Evolutionary conservation across 2,888 invertebrate genomes (phyloP), one percentile per base, ranked within the genome.

Genomic region (Lasius fuliginosus): DNA sequence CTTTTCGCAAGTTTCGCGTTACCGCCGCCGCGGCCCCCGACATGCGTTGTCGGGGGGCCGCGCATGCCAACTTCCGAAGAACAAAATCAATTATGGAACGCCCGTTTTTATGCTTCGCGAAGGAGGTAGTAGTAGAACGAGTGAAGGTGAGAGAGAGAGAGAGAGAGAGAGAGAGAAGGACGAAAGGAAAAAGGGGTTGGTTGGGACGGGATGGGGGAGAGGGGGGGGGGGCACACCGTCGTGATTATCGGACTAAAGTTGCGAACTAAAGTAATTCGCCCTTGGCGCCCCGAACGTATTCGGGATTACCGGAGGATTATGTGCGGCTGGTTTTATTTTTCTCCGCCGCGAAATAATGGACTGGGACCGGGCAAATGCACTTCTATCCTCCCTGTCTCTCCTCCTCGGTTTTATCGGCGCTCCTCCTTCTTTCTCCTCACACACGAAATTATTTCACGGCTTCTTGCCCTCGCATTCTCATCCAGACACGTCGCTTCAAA

Each of bases 61-160:
- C 92, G 92, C 92, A 92, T 92, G 90, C 92, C 91, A 92, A 92
- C 92, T 92, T 92, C 85, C 88, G 85, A 92, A 90, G 92, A 93
- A 93, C 92, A 93, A 93, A 93, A 93, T 93, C 93, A 93, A 93
- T 93, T 93, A 93, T 93, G 92, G 87, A 93, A 92, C 92, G 90
- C 85, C 82, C 89, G 90, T 92, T 92, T 92, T 92, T 90, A 91
- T 90, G 90, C 87, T 85, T 87, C 82, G 83, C 84, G 71, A 83
- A 82, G 77, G 83, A 74, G 75, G 81, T 60, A 65, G 46, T 62
- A 84, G 81, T 60, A 65, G 46, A 65, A 84, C 46, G 65, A 56
- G 71, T 42, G 42, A 5, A 27, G 3, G 12, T 11, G 67, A 65
- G 81, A 42, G 56, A 60, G 49, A 58, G 65, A 30, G 56, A 36